A percentile compares a stretch with the other conserved stretches of the same genome.
Conservation (phyloP, 1,140 invertebrate species). For the Magallana ariakensis region DNA sequence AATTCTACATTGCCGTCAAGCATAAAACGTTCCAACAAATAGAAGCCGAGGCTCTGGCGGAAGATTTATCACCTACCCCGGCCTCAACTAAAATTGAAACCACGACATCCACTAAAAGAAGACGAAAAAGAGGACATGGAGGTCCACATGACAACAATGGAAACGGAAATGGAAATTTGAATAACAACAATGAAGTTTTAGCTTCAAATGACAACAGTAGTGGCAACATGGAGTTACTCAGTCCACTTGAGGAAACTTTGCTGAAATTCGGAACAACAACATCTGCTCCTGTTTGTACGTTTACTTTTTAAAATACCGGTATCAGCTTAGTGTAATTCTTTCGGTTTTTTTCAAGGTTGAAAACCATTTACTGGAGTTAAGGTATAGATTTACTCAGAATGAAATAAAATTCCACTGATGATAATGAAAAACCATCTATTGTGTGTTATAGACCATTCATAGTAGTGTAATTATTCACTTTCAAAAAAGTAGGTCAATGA, state of each 20-base stretch:
- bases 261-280: not conserved
- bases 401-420: no score
- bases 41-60: not conserved
- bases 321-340: no score
- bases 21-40: conserved; percentile 48
- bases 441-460: no score
- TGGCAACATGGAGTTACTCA: no score
- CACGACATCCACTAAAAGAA: conserved; percentile 32
- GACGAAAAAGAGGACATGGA: not conserved
- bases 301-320: no score
- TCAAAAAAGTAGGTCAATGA: no score
- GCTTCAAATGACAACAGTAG: not conserved
- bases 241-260: not conserved
- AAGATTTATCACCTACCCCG: conserved; percentile 42
- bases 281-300: no score
- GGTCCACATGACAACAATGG: not conserved
- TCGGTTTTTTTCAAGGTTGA: no score
- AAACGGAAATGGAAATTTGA: not conserved
- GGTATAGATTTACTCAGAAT: no score
- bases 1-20: conserved; percentile 59
- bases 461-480: no score
- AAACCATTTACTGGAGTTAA: no score
- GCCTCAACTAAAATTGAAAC: conserved; percentile 41
- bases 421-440: no score
- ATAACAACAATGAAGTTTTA: not conserved